These are phyloP conservation scores for Leptatherina wallacei DNA, from an alignment of 2,797 vertebrate species.

Conservation along the genomic window DNA sequence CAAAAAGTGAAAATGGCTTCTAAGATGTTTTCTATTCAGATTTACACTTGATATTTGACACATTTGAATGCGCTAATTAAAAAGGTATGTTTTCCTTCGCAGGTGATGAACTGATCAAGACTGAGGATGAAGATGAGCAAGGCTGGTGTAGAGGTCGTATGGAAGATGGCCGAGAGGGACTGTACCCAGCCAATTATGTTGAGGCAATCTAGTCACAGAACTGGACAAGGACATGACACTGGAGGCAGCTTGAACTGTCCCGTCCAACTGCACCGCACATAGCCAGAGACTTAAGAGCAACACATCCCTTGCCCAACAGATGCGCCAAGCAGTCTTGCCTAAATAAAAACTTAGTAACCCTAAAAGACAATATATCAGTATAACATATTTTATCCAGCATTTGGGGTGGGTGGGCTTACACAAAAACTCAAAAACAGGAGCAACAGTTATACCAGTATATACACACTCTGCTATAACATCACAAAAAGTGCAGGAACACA, in stretches of 20 bases:
- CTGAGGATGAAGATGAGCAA: slow-evolving; percentile 97
- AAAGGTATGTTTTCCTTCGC: slow-evolving; percentile 51
- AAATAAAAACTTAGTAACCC: slow-evolving; percentile 85
- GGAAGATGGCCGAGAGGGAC: slow-evolving; percentile 92
- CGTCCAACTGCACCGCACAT: slow-evolving; percentile 87
- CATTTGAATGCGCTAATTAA: slow-evolving; percentile 3
- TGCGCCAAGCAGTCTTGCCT: slow-evolving; percentile 83
- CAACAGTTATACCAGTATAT: slow-evolving; percentile 79
- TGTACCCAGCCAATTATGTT: slow-evolving; percentile 98
- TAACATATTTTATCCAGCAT: slow-evolving; percentile 82
- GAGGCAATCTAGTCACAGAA: slow-evolving; percentile 89
- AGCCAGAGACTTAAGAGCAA: slow-evolving; percentile 86
- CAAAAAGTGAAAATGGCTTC: no score
- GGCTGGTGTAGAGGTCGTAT: slow-evolving; percentile 98
- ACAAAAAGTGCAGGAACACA: slow-evolving; percentile 80
- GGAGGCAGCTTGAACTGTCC: slow-evolving; percentile 93
- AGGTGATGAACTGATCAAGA: slow-evolving; percentile 97
- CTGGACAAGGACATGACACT: slow-evolving; percentile 80
- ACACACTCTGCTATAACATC: slow-evolving; percentile 72
- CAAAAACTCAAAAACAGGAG: slow-evolving; percentile 59
- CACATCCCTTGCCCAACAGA: slow-evolving; percentile 82
- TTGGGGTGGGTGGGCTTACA: slow-evolving; percentile 74
- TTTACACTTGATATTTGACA: neutral
- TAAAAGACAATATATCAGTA: slow-evolving; percentile 82
- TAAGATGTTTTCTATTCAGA: neutral